Evolutionary conservation across 2,888 invertebrate species (phyloP), one percentile per base, ranked within the genome.

Genomic region (Hololepta plana): DNA sequence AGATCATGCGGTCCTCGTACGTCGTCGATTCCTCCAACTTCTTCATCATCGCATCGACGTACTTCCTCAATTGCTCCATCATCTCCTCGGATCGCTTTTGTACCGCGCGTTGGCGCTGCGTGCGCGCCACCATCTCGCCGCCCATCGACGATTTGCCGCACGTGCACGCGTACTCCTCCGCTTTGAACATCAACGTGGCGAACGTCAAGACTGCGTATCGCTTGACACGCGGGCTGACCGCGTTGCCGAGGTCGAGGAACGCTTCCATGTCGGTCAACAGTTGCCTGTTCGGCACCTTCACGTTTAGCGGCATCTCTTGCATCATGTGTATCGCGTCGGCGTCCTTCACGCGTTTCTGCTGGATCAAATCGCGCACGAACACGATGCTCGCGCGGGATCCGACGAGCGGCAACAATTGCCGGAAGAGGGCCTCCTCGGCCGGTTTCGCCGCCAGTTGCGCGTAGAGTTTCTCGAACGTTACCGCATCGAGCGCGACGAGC

Each of bases 341-440:
- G 5, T 46, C 45, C 4, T 46, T 36, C 2, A 59, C 37, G 29
- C 46, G 42, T 12, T 46, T 40, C 4, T 45, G 35, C 9, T 42
- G 43, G 2, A 62, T 42, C 4, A 57, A 34, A 26, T 55, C 46
- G 27, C 46, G 42, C 6, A 53, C 49, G 24, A 60, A 53, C 12
- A 47, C 35, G 15, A 48, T 46, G 1, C 55, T 46, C 3, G 53
- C 52, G 19, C 44, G 37, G 4, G 60, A 59, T 8, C 63, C 62
- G 12, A 59, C 48, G 31, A 55, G 44, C 2, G 62, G 57, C n/a
- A 62, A 31, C 27, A 60, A 39, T 29, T 53, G 45, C 26, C 57
- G 38, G 35, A 57, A 61, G 12, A 61, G 34, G n/a, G 34, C 35
- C 12, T 38, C 33, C 10, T 33, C 32, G 11, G 30, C 28, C 16